phyloP scores from a whole-genome alignment of 2,113 vertebrate species.

The Lipotes vexillifer region DNA sequence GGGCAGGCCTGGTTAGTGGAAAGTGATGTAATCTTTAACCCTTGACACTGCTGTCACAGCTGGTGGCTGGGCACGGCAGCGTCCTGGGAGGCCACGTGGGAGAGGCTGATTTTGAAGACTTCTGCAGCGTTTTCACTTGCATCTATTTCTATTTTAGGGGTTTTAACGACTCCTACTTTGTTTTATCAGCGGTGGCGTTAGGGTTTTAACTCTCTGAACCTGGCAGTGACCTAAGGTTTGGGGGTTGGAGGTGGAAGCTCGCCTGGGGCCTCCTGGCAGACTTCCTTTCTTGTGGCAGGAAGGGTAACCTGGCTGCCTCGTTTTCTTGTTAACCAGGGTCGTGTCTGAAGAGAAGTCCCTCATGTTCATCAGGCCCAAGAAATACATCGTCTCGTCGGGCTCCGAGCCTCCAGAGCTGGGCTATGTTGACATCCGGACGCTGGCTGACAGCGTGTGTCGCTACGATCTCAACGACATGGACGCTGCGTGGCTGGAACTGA shows the following conservation, averaged over 20 bases:
- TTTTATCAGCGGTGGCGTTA: background rate
- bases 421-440: constrained; percentile 90
- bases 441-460: constrained; percentile 91
- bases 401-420: constrained; percentile 87
- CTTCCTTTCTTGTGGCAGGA: background rate
- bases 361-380: constrained; percentile 90
- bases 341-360: constrained; percentile 86
- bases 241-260: background rate
- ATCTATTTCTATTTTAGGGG: background rate
- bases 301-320: background rate
- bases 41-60: background rate
- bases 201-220: background rate
- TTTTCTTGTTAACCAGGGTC: constrained; percentile 76
- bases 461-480: constrained; percentile 95
- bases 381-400: constrained; percentile 89
- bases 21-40: background rate
- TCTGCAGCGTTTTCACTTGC: background rate
- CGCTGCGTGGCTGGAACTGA: constrained; percentile 88
- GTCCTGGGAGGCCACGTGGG: background rate
- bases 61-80: background rate
- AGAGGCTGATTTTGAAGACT: background rate
- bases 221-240: background rate
- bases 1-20: background rate
- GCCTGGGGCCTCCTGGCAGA: background rate
- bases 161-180: background rate